phyloP scores from a whole-genome alignment of 2,797 vertebrate species.

The Megalops cyprinoides region DNA sequence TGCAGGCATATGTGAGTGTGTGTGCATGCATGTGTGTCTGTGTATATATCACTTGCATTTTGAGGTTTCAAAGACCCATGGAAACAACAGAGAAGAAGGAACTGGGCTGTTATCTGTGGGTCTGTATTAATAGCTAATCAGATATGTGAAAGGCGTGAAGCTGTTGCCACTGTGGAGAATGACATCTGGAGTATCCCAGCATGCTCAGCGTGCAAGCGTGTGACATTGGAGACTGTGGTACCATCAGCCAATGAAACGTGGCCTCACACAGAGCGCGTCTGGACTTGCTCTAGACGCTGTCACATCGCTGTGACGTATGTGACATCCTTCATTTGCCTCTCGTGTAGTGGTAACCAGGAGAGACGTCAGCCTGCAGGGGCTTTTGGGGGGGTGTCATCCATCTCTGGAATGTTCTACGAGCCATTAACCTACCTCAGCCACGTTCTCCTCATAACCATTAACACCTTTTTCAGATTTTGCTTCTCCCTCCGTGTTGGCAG shows the following conservation, averaged over 20 bases:
- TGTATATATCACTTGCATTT: too few relatives aligned
- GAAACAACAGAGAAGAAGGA: too few relatives aligned
- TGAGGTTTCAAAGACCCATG: too few relatives aligned
- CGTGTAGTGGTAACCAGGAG: constrained; percentile 1
- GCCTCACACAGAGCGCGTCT: background rate
- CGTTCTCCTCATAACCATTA: background rate
- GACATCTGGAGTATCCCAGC: too few relatives aligned
- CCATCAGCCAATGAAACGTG: background rate
- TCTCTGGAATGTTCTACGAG: constrained; percentile 50
- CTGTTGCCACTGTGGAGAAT: too few relatives aligned
- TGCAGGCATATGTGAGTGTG: constrained; percentile 71
- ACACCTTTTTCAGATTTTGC: background rate
- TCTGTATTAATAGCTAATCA: too few relatives aligned
- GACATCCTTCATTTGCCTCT: background rate
- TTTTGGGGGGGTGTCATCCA: constrained; percentile 47
- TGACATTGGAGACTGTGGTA: background rate
- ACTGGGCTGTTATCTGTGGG: too few relatives aligned
- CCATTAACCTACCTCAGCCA: constrained; percentile 37
- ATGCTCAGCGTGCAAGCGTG: too few relatives aligned
- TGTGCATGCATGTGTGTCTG: constrained; percentile 74
- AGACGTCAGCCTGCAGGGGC: constrained; percentile 51
- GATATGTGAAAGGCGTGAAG: too few relatives aligned
- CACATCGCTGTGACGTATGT: constrained; percentile 34
- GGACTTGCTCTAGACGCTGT: background rate
- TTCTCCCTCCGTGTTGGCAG: background rate